Base-by-base conservation (phyloP, 2,797 vertebrate genomes). In the Cheirogaleus major region DNA sequence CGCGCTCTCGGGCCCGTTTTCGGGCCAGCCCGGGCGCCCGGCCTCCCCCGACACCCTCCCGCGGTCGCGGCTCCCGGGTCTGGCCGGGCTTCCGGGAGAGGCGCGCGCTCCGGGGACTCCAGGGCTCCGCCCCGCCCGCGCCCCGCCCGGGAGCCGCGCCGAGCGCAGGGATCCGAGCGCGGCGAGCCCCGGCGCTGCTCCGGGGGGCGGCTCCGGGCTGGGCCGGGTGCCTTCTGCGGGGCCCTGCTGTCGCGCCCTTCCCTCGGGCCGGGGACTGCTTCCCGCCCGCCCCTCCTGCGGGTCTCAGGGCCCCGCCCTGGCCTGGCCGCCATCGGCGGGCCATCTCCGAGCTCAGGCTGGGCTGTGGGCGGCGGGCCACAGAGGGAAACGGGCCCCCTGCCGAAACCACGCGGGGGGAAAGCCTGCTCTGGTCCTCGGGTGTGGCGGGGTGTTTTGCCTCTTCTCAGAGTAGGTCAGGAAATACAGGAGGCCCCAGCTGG, bases 201-300 rank as follows among this genome's bases (percentile, higher is more conserved):
- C 55, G 55, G 1, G 55, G 55, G 55, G 22, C 55, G 55, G 55
- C 55, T 23, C 22, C 76, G 76, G 22, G 32, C 32, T 8, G 32
- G 48, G 48, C 6, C 15, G 2, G 43, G 50, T 23, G 38, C 35
- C 69, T 76, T 17, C 76, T 27, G 78, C 5, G 0, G 1, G 20
- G 11, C 22, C 30, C 32, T 43, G 32, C 32, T 0, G 1, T 3
- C 1, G 5, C 11, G 2, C 13, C 10, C 48, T 7, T 38, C 38
- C 48, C 32, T 30, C 2, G 45, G 45, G 17, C 67, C n/a, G 11
- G n/a, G 65, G 48, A n/a, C 9, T n/a, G 48, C 67, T 52, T 69
- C 78, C 11, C 48, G 12, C 55, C 55, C 55, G 35, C 27, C 5
- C 30, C 41, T 14, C 32, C 50, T 35, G 87, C 12, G 0, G 23